Evolutionary conservation across 2,113 vertebrate genomes (phyloP).

Genomic region (Thamnophis sirtalis): DNA sequence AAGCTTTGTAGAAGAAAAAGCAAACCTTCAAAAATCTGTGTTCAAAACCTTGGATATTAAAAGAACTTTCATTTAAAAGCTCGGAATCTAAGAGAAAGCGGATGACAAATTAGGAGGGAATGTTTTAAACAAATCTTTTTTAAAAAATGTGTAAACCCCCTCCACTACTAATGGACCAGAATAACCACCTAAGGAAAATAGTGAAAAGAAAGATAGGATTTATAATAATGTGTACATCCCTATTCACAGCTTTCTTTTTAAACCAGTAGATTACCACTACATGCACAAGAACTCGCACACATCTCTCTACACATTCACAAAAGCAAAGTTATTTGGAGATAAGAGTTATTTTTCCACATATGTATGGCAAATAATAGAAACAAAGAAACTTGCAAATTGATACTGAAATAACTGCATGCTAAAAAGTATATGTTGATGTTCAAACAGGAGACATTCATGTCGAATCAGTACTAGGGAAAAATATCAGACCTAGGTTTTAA

Average conservation of each 20-base stretch:
- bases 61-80: not conserved
- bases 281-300: not conserved
- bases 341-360: not conserved
- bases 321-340: not conserved
- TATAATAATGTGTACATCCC: not conserved
- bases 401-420: slow-evolving; percentile 19
- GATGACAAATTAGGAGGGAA: not conserved
- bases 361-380: not conserved
- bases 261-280: not conserved
- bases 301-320: not conserved
- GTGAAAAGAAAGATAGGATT: not conserved
- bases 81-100: not conserved
- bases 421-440: slow-evolving; percentile 29
- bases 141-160: not conserved
- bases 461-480: slow-evolving; percentile 30
- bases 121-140: not conserved
- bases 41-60: not conserved
- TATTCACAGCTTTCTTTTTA: not conserved
- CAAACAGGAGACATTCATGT: slow-evolving; percentile 33
- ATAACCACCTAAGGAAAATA: not conserved
- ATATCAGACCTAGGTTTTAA: slow-evolving; percentile 29
- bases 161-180: not conserved
- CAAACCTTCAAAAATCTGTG: not conserved
- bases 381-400: slow-evolving; percentile 14
- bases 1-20: not conserved